These are phyloP conservation scores for Streptopelia turtur DNA, from an alignment of 2,797 vertebrate species.

Conservation along the genomic window DNA sequence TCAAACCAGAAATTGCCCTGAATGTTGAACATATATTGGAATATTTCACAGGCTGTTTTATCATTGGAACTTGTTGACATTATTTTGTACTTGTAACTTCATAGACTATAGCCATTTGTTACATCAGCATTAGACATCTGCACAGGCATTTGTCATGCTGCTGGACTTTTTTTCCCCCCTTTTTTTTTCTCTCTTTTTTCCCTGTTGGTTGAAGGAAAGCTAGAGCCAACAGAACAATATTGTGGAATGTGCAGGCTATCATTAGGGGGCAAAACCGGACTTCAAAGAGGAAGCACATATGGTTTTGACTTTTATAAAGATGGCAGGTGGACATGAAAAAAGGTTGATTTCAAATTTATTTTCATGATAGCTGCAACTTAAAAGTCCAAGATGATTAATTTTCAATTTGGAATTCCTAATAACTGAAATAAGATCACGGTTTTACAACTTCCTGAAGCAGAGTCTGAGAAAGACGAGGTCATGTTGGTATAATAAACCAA, in stretches of 20 bases:
- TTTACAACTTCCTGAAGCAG: slow-evolving; percentile 84
- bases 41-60: slow-evolving; percentile 75
- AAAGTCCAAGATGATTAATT: slow-evolving; percentile 85
- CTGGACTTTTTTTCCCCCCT: slow-evolving; percentile 31
- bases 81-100: slow-evolving; percentile 80
- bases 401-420: slow-evolving; percentile 82
- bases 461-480: slow-evolving; percentile 76
- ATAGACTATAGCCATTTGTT: slow-evolving; percentile 78
- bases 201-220: slow-evolving; percentile 48
- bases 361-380: slow-evolving; percentile 78
- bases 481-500: slow-evolving; percentile 63
- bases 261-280: slow-evolving; percentile 80
- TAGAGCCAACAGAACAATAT: slow-evolving; percentile 68
- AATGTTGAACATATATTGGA: slow-evolving; percentile 71
- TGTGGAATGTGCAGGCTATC: slow-evolving; percentile 75
- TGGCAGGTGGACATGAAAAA: slow-evolving; percentile 86
- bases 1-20: slow-evolving; percentile 81
- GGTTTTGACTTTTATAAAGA: slow-evolving; percentile 87
- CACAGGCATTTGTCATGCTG: slow-evolving; percentile 74
- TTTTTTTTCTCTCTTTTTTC: neutral
- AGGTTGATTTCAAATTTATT: slow-evolving; percentile 86
- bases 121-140: slow-evolving; percentile 79
- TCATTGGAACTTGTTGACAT: slow-evolving; percentile 79
- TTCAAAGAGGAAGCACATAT: slow-evolving; percentile 93
- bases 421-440: slow-evolving; percentile 77